phyloP scores from a whole-genome alignment of 2,797 vertebrate species.

The Syngnathus rostellatus region DNA sequence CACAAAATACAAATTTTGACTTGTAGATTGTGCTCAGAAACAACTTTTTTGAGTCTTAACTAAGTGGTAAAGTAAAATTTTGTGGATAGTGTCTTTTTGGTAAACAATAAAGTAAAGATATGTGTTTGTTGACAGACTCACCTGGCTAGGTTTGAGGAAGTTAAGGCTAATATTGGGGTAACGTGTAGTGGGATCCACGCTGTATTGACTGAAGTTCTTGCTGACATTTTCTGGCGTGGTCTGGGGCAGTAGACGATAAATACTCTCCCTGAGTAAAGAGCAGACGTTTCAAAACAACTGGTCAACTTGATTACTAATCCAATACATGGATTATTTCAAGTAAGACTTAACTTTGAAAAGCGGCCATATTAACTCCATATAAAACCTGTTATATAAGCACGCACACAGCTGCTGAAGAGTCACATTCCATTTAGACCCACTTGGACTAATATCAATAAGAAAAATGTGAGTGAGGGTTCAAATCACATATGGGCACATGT shows the following conservation, averaged over 20 bases:
- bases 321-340: background rate
- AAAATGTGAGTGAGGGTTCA: slow-evolving; percentile 41
- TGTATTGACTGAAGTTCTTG: slow-evolving; percentile 96
- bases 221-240: slow-evolving; percentile 97
- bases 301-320: slow-evolving; percentile 3
- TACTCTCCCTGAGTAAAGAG: slow-evolving; percentile 79
- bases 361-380: background rate
- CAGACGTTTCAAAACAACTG: slow-evolving; percentile 1
- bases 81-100: background rate
- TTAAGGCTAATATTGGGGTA: slow-evolving; percentile 93
- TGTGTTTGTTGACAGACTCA: slow-evolving; percentile 37
- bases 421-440: slow-evolving; percentile 43
- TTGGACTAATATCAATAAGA: slow-evolving; percentile 40
- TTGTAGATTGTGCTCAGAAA: too few species aligned
- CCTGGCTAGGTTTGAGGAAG: slow-evolving; percentile 88
- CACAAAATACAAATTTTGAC: too few species aligned
- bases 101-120: background rate
- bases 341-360: background rate
- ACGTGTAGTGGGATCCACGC: slow-evolving; percentile 90
- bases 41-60: too few species aligned
- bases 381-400: background rate
- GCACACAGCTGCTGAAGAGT: slow-evolving; percentile 1
- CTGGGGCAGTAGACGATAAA: slow-evolving; percentile 93
- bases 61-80: background rate
- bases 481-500: slow-evolving; percentile 40